Conservation (phyloP, 1,140 invertebrate species). For the Bombus polaris region DNA sequence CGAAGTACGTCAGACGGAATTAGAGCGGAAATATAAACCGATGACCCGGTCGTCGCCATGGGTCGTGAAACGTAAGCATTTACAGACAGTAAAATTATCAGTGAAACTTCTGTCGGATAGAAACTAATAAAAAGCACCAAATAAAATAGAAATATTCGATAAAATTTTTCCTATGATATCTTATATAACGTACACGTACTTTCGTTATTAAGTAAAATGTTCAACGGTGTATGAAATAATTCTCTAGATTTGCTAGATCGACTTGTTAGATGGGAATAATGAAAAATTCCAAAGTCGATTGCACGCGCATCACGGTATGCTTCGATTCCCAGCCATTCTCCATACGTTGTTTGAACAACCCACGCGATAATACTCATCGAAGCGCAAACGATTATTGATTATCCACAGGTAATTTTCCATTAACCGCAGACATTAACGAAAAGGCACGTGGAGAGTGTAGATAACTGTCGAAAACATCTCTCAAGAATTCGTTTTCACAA, state of each 20-base stretch:
- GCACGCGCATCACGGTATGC: too few relatives aligned
- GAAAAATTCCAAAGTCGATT: not conserved
- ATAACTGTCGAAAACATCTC: not conserved
- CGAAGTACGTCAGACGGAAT: slow-evolving; percentile 8
- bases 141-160: too few relatives aligned
- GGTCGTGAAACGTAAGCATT: not conserved
- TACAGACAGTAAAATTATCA: not conserved
- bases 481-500: not conserved
- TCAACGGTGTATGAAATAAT: not conserved
- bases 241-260: not conserved
- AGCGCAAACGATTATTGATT: slow-evolving; percentile 1
- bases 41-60: slow-evolving; percentile 1
- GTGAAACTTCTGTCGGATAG: not conserved
- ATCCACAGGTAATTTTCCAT: slow-evolving; percentile 10
- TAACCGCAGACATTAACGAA: not conserved
- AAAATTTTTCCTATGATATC: not conserved
- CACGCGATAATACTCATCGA: not conserved
- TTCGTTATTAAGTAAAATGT: not conserved
- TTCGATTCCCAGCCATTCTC: not conserved
- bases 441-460: not conserved
- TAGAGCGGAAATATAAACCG: slow-evolving; percentile 26
- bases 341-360: slow-evolving; percentile 10
- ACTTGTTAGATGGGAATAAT: not conserved
- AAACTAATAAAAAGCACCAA: not conserved
- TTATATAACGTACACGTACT: not conserved